phyloP scores from a whole-genome alignment of 2,888 invertebrate species.

The Pilophorus perplexus region DNA sequence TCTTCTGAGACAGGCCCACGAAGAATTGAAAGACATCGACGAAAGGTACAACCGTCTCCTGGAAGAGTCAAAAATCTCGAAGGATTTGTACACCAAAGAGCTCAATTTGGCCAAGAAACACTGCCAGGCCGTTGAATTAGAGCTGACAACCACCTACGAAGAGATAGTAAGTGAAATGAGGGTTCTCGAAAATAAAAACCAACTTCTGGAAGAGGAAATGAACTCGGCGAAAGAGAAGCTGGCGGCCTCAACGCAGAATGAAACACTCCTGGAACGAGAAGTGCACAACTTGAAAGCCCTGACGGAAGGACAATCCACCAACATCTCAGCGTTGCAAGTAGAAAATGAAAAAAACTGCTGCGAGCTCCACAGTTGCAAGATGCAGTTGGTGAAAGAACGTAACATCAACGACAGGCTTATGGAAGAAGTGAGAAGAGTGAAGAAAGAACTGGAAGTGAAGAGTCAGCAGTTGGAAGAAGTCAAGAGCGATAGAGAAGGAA shows the following conservation, averaged over 20 bases:
- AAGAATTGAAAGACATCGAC: not conserved
- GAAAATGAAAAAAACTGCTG: constrained; percentile 27
- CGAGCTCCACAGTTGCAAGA: constrained; percentile 26
- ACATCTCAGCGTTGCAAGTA: not conserved
- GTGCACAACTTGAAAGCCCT: constrained; percentile 3
- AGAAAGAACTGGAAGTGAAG: constrained; percentile 14
- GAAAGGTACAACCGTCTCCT: constrained; percentile 4
- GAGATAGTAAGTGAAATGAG: constrained; percentile 30
- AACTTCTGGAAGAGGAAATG: constrained; percentile 2
- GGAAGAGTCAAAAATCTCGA: constrained; percentile 1
- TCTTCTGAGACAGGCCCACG: not conserved
- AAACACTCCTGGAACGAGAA: not conserved
- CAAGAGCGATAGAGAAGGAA: constrained; percentile 2
- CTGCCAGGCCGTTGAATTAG: constrained; percentile 11
- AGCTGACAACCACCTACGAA: constrained; percentile 26
- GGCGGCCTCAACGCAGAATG: not conserved
- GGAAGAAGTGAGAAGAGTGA: constrained; percentile 20
- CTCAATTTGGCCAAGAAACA: constrained; percentile 13
- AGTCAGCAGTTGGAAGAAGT: not conserved
- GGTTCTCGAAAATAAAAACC: constrained; percentile 23
- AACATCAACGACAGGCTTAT: constrained; percentile 28
- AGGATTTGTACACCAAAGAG: constrained; percentile 5
- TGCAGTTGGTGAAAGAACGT: constrained; percentile 33
- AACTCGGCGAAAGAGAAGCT: not conserved
- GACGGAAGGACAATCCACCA: not conserved